These are phyloP conservation scores for Petromus typicus DNA, from an alignment of 2,113 vertebrate genomes.

Conservation along the genomic window DNA sequence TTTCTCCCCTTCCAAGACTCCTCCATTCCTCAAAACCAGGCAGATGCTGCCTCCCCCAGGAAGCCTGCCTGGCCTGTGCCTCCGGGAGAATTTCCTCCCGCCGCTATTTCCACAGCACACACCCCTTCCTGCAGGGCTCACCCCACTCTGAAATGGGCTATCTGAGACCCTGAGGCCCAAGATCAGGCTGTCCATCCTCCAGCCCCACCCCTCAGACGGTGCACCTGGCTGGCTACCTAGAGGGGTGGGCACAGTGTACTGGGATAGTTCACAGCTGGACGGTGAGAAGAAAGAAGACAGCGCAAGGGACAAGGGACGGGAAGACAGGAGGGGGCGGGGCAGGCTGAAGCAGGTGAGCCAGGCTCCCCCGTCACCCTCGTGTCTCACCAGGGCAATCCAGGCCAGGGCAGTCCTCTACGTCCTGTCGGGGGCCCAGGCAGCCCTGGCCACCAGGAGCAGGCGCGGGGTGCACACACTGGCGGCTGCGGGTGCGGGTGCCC, in stretches of 20 bases:
- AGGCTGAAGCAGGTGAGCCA: neutral
- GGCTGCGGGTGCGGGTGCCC: constrained; percentile 88
- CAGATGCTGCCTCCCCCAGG: neutral
- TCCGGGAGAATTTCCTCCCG: neutral
- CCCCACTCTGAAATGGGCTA: neutral
- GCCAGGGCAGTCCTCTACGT: constrained; percentile 89
- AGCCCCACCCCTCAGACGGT: neutral
- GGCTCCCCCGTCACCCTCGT: neutral
- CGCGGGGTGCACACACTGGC: constrained; percentile 85
- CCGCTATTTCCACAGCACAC: neutral
- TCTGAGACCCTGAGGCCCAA: neutral
- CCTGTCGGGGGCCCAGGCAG: constrained; percentile 87
- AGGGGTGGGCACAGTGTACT: neutral
- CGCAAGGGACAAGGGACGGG: neutral
- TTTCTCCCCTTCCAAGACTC: neutral
- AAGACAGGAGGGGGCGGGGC: neutral
- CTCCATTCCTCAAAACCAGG: neutral
- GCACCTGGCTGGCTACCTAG: neutral
- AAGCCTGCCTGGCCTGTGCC: neutral
- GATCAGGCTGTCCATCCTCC: neutral
- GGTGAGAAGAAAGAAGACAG: neutral
- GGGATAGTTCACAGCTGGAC: neutral
- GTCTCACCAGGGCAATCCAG: constrained; percentile 89
- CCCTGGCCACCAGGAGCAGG: constrained; percentile 85
- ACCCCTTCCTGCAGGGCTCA: neutral